phyloP scores from a whole-genome alignment of 2,113 vertebrate genomes.

The Macroglossus sobrinus region DNA sequence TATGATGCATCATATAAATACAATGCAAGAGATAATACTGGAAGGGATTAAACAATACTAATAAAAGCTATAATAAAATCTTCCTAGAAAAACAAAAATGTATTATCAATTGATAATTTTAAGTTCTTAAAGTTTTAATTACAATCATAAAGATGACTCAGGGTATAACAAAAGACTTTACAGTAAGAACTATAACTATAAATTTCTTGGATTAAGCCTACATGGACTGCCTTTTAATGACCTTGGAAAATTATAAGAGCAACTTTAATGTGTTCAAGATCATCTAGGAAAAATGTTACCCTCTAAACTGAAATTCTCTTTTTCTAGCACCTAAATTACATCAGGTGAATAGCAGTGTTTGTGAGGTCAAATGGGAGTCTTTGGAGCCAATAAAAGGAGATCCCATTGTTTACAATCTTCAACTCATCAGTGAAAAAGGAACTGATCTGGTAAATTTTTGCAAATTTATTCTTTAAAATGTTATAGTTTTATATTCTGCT shows the following conservation, averaged over 20 bases:
- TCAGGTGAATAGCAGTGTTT: constrained; percentile 80
- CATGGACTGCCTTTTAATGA: neutral
- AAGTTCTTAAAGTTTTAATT: neutral
- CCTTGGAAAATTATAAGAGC: neutral
- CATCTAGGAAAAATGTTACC: neutral
- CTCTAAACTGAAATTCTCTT: constrained; percentile 6
- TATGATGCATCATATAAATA: neutral
- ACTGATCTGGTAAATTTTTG: constrained; percentile 81
- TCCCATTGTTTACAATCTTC: constrained; percentile 86
- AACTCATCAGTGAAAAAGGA: constrained; percentile 83
- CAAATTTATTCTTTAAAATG: neutral
- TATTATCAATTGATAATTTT: neutral
- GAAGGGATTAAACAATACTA: neutral
- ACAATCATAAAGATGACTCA: neutral
- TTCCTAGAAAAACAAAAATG: neutral
- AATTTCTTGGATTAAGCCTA: neutral
- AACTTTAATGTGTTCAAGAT: neutral
- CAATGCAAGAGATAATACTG: neutral
- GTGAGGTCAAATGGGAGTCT: constrained; percentile 85
- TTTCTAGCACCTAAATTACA: constrained; percentile 83
- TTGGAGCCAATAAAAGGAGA: constrained; percentile 87
- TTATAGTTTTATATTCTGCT: neutral
- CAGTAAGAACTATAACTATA: neutral
- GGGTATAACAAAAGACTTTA: neutral
- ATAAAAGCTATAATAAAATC: neutral